Conservation (phyloP, 2,797 vertebrate genomes). For the Squalus acanthias region DNA sequence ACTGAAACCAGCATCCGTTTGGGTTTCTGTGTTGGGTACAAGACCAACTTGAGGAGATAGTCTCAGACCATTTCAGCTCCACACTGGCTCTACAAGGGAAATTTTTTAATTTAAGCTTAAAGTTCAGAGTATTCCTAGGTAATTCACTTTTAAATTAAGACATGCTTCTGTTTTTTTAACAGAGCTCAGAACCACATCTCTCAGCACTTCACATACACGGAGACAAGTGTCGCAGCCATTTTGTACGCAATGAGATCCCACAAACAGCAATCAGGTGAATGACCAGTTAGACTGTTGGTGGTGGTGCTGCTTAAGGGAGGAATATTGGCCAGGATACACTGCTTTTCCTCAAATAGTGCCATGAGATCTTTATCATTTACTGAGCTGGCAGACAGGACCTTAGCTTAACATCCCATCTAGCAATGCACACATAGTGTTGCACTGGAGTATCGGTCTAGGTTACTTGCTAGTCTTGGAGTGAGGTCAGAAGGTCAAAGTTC, state of each 20-base stretch:
- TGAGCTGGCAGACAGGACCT: neutral
- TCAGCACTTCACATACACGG: neutral
- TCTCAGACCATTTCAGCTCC: neutral
- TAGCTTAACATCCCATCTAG: neutral
- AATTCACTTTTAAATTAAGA: neutral
- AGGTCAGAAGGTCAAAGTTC: neutral
- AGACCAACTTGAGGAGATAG: neutral
- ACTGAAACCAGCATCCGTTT: neutral
- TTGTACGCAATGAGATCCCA: neutral
- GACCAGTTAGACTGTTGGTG: neutral
- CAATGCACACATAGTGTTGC: neutral
- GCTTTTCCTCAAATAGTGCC: neutral
- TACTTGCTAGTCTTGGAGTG: neutral
- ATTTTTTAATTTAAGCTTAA: neutral
- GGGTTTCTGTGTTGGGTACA: neutral
- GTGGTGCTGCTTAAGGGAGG: neutral
- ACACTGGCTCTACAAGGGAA: neutral
- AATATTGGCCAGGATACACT: too few relatives aligned
- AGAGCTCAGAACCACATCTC: neutral
- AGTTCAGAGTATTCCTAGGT: neutral
- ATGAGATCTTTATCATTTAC: neutral
- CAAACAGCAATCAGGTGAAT: neutral
- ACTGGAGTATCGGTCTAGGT: neutral
- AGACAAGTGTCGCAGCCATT: neutral
- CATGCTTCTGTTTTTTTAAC: too few relatives aligned